Percentiles rank a stretch among this genome's conserved stretches.
phyloP scores from a whole-genome alignment of 64 coral and sea anemone genomes.

The Montipora cactus region DNA sequence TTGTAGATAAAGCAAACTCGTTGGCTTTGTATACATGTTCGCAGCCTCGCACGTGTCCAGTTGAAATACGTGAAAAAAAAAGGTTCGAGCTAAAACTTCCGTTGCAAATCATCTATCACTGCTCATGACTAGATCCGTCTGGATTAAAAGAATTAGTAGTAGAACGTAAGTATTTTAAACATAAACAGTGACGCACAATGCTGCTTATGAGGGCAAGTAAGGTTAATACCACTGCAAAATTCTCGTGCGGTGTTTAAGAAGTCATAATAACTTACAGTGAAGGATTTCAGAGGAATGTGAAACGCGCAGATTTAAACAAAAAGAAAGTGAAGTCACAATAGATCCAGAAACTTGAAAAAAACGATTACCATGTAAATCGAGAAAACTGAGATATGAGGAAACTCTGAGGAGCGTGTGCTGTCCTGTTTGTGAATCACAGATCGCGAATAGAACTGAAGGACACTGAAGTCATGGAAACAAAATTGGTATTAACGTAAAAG shows the following conservation, averaged over 20 bases:
- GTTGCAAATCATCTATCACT: not conserved
- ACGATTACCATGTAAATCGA: no score
- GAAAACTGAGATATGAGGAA: not conserved
- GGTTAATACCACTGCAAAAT: not conserved
- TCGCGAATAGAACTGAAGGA: no score
- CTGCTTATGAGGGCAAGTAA: not conserved
- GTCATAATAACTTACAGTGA: not conserved
- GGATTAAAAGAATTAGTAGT: not conserved
- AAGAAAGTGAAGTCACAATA: not conserved
- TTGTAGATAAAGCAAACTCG: no score
- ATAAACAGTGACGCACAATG: no score
- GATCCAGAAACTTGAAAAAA: no score
- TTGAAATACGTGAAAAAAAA: not conserved
- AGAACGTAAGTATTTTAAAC: no score
- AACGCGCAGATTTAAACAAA: no score
- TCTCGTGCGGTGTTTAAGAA: not conserved
- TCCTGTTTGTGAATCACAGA: not conserved
- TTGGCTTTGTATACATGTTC: no score
- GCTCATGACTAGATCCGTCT: not conserved
- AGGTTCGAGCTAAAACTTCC: no score
- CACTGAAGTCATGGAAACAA: not conserved
- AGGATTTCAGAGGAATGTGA: no score
- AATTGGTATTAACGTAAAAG: no score
- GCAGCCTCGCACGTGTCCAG: not conserved
- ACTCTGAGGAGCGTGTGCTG: not conserved